phyloP scores from a whole-genome alignment of 2,888 invertebrate species.

The Tinea trinotella region DNA sequence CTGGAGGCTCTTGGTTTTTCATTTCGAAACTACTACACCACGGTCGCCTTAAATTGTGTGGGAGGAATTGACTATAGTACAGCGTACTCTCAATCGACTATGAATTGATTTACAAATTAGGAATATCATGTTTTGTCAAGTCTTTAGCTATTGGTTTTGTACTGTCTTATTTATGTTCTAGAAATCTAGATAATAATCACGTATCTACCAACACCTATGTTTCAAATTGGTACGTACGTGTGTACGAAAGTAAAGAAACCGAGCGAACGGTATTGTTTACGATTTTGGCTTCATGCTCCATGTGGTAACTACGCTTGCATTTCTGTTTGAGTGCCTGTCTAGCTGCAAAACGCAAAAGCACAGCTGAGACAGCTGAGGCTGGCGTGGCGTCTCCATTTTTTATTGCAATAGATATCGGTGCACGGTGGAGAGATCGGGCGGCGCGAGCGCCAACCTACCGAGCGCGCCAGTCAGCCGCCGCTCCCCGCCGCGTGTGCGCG shows the following conservation, averaged over 20 bases:
- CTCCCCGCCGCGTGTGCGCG: constrained; percentile 54
- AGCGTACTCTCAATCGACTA: too few species aligned
- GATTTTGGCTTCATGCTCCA: not conserved
- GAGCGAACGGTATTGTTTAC: not conserved
- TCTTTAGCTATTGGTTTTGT: too few species aligned
- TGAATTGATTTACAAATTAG: too few species aligned
- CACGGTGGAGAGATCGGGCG: constrained; percentile 44
- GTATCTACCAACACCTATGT: not conserved
- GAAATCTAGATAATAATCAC: not conserved
- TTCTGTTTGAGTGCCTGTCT: constrained; percentile 37
- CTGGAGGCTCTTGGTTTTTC: too few species aligned
- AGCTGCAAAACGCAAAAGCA: constrained; percentile 15
- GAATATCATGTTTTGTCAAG: too few species aligned
- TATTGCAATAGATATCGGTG: constrained; percentile 42
- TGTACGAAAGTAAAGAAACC: not conserved
- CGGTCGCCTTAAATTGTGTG: too few species aligned
- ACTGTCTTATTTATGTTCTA: not conserved
- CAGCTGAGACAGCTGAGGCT: constrained; percentile 13
- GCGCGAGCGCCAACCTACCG: constrained; percentile 18
- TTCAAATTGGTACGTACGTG: not conserved
- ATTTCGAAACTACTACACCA: too few species aligned
- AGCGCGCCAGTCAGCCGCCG: constrained; percentile 45
- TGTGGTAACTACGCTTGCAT: constrained; percentile 29
- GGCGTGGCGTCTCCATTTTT: constrained; percentile 35
- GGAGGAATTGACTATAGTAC: too few species aligned